Conservation (phyloP, 2,797 vertebrate genomes). For the Ctenochaetus hawaiiensis region DNA sequence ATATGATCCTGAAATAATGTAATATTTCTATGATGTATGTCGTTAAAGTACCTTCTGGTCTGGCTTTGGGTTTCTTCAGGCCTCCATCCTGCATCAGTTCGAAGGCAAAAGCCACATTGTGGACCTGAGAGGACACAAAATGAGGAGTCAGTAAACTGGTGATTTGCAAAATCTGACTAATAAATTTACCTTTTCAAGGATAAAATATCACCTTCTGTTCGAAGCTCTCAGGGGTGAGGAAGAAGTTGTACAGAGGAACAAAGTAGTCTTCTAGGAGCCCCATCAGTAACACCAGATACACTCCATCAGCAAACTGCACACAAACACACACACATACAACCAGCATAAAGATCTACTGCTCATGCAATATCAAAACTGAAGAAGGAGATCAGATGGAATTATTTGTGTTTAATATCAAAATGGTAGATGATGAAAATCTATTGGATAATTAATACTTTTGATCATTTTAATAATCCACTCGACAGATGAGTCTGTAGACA, state of each 20-base stretch:
- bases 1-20: neutral
- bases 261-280: conserved; percentile 97
- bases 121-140: conserved; percentile 87
- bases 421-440: too few relatives aligned
- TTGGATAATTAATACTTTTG: neutral
- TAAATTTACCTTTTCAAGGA: too few relatives aligned
- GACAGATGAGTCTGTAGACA: neutral
- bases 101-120: conserved; percentile 96
- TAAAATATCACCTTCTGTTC: conserved; percentile 97
- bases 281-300: conserved; percentile 96
- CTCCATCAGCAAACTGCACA: conserved; percentile 96
- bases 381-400: conserved; percentile 1
- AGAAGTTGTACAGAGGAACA: conserved; percentile 96
- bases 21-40: neutral
- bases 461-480: neutral
- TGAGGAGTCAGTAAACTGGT: neutral
- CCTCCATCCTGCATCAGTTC: conserved; percentile 98
- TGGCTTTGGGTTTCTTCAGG: conserved; percentile 96
- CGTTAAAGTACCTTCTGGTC: conserved; percentile 92
- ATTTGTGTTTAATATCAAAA: too few relatives aligned
- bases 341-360: neutral
- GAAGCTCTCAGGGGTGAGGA: conserved; percentile 95
- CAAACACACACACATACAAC: conserved; percentile 27
- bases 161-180: neutral
- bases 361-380: neutral